Evolutionary conservation across 2,113 vertebrate species (phyloP).

Genomic region (Crocuta crocuta): DNA sequence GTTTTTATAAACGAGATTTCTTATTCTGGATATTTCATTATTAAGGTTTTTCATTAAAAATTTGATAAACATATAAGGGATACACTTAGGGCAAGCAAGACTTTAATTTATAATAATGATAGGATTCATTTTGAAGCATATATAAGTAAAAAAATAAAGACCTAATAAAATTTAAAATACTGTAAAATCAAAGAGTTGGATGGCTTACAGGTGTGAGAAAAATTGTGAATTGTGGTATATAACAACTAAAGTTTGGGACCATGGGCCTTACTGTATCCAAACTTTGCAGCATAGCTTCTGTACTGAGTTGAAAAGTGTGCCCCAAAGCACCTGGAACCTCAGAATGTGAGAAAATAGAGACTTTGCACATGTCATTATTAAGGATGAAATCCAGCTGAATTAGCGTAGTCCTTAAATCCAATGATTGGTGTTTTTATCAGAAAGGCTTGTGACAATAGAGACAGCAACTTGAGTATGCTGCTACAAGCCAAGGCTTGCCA

Average conservation of each 20-base stretch:
- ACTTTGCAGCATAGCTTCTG: background rate
- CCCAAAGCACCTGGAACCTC: background rate
- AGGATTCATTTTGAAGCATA: conserved; percentile 8
- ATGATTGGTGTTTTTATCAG: background rate
- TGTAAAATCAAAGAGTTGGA: background rate
- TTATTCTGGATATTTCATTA: background rate
- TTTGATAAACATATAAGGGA: background rate
- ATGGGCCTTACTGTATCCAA: background rate
- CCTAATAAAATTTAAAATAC: background rate
- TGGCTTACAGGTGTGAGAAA: background rate
- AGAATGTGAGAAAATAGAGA: background rate
- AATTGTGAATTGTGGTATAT: background rate
- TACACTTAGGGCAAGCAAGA: background rate
- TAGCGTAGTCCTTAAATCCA: background rate
- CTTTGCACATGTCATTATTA: background rate
- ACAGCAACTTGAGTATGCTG: background rate
- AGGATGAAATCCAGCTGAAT: background rate
- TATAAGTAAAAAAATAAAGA: background rate
- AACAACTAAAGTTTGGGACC: background rate
- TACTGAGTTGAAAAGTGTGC: background rate
- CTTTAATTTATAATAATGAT: background rate
- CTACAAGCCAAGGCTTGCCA: background rate
- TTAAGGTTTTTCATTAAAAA: conserved; percentile 26
- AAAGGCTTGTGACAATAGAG: background rate
- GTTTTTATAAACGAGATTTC: background rate